These are phyloP conservation scores for Pitta sordida DNA, from an alignment of 2,113 vertebrate species.

Conservation along the genomic window DNA sequence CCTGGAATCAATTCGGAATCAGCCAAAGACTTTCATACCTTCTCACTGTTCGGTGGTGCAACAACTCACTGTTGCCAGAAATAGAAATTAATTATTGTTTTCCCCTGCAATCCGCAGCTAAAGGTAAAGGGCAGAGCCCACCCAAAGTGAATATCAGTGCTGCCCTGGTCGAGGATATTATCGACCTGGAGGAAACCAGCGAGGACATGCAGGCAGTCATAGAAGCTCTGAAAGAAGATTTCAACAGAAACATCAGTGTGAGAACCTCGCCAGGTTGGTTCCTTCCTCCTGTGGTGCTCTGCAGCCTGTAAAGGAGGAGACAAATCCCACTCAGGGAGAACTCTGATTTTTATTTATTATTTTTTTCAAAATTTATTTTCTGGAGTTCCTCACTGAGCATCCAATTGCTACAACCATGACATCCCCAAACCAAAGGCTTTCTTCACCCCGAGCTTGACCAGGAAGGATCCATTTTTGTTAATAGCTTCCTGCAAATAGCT, in stretches of 20 bases:
- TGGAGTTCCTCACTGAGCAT: not conserved
- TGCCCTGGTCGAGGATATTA: conserved; percentile 88
- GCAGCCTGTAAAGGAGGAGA: not conserved
- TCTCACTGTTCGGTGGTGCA: not conserved
- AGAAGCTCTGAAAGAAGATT: conserved; percentile 85
- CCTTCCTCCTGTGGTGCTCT: not conserved
- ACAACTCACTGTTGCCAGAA: not conserved
- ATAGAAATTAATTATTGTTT: not conserved
- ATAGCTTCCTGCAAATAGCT: conserved; percentile 80
- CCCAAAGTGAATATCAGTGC: conserved; percentile 86
- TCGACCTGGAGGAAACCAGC: conserved; percentile 83
- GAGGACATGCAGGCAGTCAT: conserved; percentile 84
- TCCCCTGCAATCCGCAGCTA: conserved; percentile 74
- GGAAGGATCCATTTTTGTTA: conserved; percentile 80
- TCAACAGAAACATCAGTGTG: conserved; percentile 87
- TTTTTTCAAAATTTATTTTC: not conserved
- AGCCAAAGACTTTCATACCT: not conserved
- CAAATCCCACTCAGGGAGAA: not conserved
- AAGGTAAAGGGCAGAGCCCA: conserved; percentile 84
- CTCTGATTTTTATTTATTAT: no score
- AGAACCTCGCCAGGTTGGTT: conserved; percentile 88
- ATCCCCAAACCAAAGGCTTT: conserved; percentile 32
- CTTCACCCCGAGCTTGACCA: conserved; percentile 74
- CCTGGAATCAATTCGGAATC: not conserved
- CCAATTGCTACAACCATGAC: not conserved